Evolutionary conservation across 2,888 invertebrate species (phyloP).

Genomic region (Ormyrus nitidulus): DNA sequence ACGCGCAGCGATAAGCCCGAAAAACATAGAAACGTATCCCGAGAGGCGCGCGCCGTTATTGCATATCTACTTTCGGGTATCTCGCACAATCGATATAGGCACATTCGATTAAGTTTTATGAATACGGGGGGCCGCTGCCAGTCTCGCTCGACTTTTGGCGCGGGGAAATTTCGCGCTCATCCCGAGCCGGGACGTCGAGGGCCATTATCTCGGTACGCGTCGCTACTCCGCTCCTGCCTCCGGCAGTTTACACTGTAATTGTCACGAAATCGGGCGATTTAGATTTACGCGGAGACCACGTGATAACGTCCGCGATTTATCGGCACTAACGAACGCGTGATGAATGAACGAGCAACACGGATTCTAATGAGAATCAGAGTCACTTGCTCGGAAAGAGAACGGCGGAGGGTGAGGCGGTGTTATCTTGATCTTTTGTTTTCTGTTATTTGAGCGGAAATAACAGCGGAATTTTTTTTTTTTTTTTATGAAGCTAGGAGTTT

Average conservation of each 20-base stretch:
- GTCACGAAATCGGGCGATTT: conserved; percentile 31
- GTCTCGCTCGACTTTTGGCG: neutral
- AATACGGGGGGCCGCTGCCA: neutral
- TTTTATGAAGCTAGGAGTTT: too few relatives aligned
- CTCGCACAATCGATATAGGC: conserved; percentile 14
- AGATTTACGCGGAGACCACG: neutral
- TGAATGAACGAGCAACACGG: neutral
- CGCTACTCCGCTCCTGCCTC: neutral
- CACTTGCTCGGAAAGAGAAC: too few relatives aligned
- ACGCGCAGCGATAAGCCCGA: neutral
- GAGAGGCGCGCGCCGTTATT: neutral
- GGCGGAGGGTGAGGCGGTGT: too few relatives aligned
- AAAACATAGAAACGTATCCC: neutral
- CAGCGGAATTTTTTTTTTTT: too few relatives aligned
- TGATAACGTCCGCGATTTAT: conserved; percentile 19
- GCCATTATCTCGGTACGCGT: neutral
- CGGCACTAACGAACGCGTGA: conserved; percentile 11
- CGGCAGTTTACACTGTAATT: conserved; percentile 17
- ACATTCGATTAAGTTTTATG: conserved; percentile 27
- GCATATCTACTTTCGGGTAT: neutral
- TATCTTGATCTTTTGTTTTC: too few relatives aligned
- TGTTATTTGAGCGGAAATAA: too few relatives aligned
- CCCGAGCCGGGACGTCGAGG: neutral
- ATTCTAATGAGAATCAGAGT: too few relatives aligned
- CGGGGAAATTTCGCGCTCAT: neutral